Percentiles rank a stretch among this genome's conserved stretches.
These are phyloP conservation scores for Germaria angustata DNA, from an alignment of 2,888 invertebrate genomes.

Conservation along the genomic window DNA sequence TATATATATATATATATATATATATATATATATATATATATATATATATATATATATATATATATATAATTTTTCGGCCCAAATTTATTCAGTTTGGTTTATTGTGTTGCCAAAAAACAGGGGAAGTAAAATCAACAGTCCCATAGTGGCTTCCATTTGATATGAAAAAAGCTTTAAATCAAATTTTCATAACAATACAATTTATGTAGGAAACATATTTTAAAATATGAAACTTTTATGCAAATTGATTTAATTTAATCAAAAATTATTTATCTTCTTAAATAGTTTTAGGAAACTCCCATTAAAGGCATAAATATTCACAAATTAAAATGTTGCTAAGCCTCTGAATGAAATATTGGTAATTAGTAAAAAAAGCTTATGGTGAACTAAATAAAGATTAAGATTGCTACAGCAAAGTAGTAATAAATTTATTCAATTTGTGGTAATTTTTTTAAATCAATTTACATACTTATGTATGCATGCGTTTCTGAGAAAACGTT, in stretches of 20 bases:
- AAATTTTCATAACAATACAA: background rate
- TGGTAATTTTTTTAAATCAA: no score
- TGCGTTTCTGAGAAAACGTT: no score
- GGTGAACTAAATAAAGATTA: no score
- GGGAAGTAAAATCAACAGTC: slow-evolving; percentile 38
- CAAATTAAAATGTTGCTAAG: background rate
- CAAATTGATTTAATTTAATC: background rate
- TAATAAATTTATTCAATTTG: no score
- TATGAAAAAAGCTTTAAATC: slow-evolving; percentile 7
- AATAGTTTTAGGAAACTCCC: background rate
- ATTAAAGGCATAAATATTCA: background rate
- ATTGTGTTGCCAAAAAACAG: slow-evolving; percentile 37
- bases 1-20: no score
- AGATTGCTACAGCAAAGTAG: no score
- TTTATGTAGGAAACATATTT: slow-evolving; percentile 5
- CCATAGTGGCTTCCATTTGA: background rate
- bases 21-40: no score
- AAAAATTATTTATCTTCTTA: background rate
- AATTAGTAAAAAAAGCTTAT: no score
- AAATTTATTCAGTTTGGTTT: slow-evolving; percentile 42
- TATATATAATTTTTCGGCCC: no score
- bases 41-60: no score
- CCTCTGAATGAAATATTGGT: background rate
- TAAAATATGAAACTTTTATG: background rate
- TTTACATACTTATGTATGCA: no score